Conservation (phyloP, 2,888 invertebrate genomes). For the Drosophila nigritarsus region DNA sequence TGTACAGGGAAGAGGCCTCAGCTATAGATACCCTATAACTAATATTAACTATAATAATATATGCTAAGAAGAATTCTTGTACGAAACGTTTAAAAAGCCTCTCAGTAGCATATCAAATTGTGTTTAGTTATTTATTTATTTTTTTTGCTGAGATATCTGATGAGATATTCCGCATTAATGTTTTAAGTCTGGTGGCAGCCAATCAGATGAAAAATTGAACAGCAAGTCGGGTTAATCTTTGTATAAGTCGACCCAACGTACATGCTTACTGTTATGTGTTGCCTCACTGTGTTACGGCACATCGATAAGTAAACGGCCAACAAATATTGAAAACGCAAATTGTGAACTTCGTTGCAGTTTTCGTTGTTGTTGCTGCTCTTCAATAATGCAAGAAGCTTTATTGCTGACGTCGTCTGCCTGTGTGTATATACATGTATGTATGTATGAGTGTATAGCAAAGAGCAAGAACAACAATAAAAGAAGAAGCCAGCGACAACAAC, state of each 20-base stretch:
- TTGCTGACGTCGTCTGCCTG: constrained; percentile 29
- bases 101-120: neutral
- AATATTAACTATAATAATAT: too few species aligned
- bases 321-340: constrained; percentile 69
- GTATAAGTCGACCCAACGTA: neutral
- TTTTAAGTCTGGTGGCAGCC: neutral
- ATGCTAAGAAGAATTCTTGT: neutral
- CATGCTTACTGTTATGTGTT: constrained; percentile 1
- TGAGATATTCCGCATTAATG: neutral
- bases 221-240: neutral
- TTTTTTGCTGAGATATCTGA: too few species aligned
- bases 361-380: constrained; percentile 52
- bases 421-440: too few species aligned
- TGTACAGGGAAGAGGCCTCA: constrained; percentile 13
- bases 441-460: constrained; percentile 34
- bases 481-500: neutral
- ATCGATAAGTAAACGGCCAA: constrained; percentile 30
- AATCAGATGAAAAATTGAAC: neutral
- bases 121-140: neutral
- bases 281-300: neutral
- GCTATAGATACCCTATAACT: neutral
- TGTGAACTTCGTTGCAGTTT: constrained; percentile 64
- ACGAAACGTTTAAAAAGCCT: neutral
- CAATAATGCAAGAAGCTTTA: constrained; percentile 68
- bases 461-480: constrained; percentile 29